Evolutionary conservation across 2,797 vertebrate genomes (phyloP), one percentile per base, ranked within the genome.

Genomic region (Leptoclinus maculatus): DNA sequence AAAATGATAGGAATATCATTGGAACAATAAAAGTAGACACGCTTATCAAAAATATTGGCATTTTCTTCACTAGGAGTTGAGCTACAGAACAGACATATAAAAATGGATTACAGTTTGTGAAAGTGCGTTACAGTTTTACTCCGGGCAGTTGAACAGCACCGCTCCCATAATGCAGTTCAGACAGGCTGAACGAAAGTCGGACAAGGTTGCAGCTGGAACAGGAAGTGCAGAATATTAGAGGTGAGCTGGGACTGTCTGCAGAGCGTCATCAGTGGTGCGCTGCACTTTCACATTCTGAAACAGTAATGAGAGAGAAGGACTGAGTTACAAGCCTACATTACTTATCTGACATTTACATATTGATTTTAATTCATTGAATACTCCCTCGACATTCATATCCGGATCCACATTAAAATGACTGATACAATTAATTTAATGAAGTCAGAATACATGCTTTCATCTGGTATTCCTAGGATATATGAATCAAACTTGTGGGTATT

Each of bases 231-330:
- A 57, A 45, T 78, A 74, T 95, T 92, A 97, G 87, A 96, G 95
- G 88, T 97, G 96, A 54, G 92, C 84, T 0, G 97, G 97, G 19
- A 97, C 96, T 0, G 97, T 97, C 83, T 93, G 92, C 88, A 97
- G 71, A 71, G 97, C 97, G 8, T 96, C 96, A 81, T 96, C 95
- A 27, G 93, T 89, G 7, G 92, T 95, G 74, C 97, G 96, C 83
- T 95, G 90, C 72, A 96, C 94, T 0, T 93, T 93, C 58, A 97
- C 96, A 64, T 97, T 97, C 97, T 97, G 94, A 67, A 88, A 90
- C 38, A 68, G 51, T 3, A 6, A 75, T 0, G 11, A 79, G n/a
- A 78, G 3, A 23, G 70, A 34, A 70, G 10, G 29, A 49, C 36
- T 0, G 3, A 39, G 69, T 82, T 76, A 74, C 14, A 38, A 49